Conservation (phyloP, 2,888 invertebrate genomes). For the Lasius platythorax region DNA sequence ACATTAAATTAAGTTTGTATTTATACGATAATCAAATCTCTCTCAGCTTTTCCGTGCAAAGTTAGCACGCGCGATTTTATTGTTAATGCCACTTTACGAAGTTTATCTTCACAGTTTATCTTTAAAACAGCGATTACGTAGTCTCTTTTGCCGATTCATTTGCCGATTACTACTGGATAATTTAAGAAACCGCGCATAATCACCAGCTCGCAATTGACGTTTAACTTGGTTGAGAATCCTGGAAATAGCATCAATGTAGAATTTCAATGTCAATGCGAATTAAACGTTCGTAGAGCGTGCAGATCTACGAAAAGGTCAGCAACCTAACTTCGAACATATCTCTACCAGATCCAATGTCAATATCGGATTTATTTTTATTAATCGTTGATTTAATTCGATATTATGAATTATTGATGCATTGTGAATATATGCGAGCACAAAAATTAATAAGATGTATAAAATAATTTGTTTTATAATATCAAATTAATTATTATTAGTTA, state of each 20-base stretch:
- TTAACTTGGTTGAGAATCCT: constrained; percentile 8
- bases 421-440: neutral
- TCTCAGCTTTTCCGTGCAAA: neutral
- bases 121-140: constrained; percentile 32
- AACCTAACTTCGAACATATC: neutral
- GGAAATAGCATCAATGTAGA: neutral
- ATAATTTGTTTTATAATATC: neutral
- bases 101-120: neutral
- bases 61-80: constrained; percentile 13
- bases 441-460: neutral
- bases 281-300: neutral
- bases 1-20: neutral
- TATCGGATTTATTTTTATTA: neutral
- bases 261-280: constrained; percentile 28
- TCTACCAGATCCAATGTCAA: neutral
- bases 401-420: neutral
- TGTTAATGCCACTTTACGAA: constrained; percentile 26
- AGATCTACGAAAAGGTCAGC: neutral
- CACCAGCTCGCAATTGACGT: neutral
- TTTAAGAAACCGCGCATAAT: constrained; percentile 24
- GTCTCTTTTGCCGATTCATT: constrained; percentile 21
- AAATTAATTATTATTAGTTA: neutral
- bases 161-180: constrained; percentile 21
- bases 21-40: neutral
- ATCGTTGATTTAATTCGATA: neutral